Conservation (phyloP, 2,797 vertebrate species). For the Sardinella longiceps region DNA sequence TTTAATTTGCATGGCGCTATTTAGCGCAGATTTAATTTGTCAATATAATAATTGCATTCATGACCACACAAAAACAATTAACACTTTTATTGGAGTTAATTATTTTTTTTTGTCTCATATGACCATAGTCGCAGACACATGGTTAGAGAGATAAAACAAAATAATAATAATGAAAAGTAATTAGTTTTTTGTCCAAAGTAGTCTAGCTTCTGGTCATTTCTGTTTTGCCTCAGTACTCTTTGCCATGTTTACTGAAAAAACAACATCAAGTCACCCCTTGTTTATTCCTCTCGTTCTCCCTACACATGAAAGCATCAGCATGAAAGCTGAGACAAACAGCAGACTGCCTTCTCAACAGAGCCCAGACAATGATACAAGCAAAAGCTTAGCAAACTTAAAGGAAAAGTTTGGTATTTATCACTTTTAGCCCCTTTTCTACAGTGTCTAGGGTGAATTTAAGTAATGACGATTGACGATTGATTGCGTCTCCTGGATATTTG, state of each 20-base stretch:
- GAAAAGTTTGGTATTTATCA: too few species aligned
- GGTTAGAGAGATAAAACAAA: not conserved
- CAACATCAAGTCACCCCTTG: not conserved
- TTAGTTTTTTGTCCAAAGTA: not conserved
- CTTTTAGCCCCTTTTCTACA: too few species aligned
- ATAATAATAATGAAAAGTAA: not conserved
- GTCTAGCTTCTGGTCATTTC: not conserved
- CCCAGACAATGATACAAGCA: not conserved
- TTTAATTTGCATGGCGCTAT: slow-evolving; percentile 5
- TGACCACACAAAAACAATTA: slow-evolving; percentile 15
- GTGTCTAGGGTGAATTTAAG: too few species aligned
- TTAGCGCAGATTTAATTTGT: slow-evolving; percentile 12
- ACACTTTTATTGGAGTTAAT: slow-evolving; percentile 18
- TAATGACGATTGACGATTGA: too few species aligned
- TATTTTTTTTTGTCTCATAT: slow-evolving; percentile 11
- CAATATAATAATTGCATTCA: slow-evolving; percentile 22
- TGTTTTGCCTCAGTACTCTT: not conserved
- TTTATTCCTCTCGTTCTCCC: not conserved
- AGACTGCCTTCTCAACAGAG: not conserved
- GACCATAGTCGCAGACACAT: not conserved
- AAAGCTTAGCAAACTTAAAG: not conserved
- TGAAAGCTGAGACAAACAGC: not conserved
- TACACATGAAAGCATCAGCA: not conserved
- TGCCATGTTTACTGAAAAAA: not conserved
- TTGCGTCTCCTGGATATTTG: too few species aligned